Conservation (phyloP, 1,140 invertebrate species). For the Drosophila burlai region DNA sequence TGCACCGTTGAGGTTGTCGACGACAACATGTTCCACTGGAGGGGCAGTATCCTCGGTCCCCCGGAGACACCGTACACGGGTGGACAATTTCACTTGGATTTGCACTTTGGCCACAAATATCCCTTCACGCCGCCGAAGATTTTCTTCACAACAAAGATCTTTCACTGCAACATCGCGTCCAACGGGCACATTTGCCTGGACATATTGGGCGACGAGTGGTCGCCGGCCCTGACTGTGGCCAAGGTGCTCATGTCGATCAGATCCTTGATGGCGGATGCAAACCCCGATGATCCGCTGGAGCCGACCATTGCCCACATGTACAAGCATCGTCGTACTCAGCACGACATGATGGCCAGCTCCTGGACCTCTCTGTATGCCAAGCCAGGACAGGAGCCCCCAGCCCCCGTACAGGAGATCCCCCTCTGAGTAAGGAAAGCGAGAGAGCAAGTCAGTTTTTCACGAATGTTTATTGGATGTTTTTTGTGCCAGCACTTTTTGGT, state of each 20-base stretch:
- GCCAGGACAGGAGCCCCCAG: not conserved
- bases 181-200: slow-evolving; percentile 91
- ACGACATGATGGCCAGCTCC: slow-evolving; percentile 96
- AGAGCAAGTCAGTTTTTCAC: slow-evolving; percentile 53
- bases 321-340: slow-evolving; percentile 93
- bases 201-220: slow-evolving; percentile 95
- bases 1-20: not conserved
- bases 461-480: slow-evolving; percentile 69
- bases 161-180: slow-evolving; percentile 92
- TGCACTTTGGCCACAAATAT: slow-evolving; percentile 91
- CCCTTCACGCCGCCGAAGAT: slow-evolving; percentile 92
- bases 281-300: slow-evolving; percentile 98
- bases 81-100: slow-evolving; percentile 90
- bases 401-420: not conserved
- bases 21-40: slow-evolving; percentile 27
- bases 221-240: slow-evolving; percentile 97
- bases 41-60: slow-evolving; percentile 86
- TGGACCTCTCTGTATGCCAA: slow-evolving; percentile 95
- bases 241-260: slow-evolving; percentile 98
- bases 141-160: slow-evolving; percentile 92
- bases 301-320: slow-evolving; percentile 98
- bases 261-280: slow-evolving; percentile 97
- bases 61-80: slow-evolving; percentile 92
- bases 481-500: slow-evolving; percentile 82
- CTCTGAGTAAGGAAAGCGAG: not conserved